Evolutionary conservation across 1,140 invertebrate genomes (phyloP).

Genomic region (Scaptomyza hsui): DNA sequence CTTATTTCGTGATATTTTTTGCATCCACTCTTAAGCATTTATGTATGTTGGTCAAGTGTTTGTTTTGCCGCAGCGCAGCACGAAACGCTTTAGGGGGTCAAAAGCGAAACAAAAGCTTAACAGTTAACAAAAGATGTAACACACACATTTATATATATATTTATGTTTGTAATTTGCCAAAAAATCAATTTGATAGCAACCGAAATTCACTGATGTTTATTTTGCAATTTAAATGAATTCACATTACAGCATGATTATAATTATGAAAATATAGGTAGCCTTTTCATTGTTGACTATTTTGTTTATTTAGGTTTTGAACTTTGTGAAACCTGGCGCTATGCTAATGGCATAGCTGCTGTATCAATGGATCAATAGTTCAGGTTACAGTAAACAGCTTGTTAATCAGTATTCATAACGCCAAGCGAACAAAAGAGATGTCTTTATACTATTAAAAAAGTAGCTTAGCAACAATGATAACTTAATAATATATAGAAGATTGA

Average conservation of each 20-base stretch:
- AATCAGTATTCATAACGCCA: conserved; percentile 34
- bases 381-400: conserved; percentile 7
- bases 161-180: conserved; percentile 24
- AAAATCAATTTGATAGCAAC: conserved; percentile 35
- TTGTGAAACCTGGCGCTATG: conserved; percentile 13
- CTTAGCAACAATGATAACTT: neutral
- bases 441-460: neutral
- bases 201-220: conserved; percentile 48
- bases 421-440: conserved; percentile 14
- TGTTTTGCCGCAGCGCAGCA: conserved; percentile 44
- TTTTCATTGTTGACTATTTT: conserved; percentile 43
- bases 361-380: neutral
- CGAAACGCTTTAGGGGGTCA: conserved; percentile 50
- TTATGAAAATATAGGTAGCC: conserved; percentile 21
- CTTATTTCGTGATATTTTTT: conserved; percentile 59
- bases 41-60: conserved; percentile 79
- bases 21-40: conserved; percentile 57
- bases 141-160: conserved; percentile 20
- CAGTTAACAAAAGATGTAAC: conserved; percentile 62
- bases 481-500: neutral
- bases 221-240: conserved; percentile 76
- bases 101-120: conserved; percentile 56
- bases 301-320: conserved; percentile 9
- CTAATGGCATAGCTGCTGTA: neutral
- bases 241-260: conserved; percentile 57